Base-by-base conservation (phyloP, 1,140 invertebrate genomes). In the Heliconius nattereri region DNA sequence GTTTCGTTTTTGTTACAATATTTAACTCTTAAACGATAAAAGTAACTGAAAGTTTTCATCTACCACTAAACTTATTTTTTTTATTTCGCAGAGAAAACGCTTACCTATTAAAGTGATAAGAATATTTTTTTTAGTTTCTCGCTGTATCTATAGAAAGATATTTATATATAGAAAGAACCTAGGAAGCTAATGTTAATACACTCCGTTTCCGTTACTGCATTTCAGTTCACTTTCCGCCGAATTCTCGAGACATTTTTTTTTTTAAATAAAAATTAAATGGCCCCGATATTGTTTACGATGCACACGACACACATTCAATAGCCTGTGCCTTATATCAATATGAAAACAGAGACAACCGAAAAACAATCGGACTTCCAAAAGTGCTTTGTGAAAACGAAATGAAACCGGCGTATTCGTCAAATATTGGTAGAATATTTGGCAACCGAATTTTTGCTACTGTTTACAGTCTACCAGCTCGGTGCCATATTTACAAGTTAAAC, bases 401-500 rank as follows among this genome's bases (percentile, higher is more conserved):
- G 78, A 86, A 87, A 85, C 72, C 73, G 57, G 40, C 73, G 73
- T 80, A 82, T 78, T 77, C 83, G 76, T 83, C 84, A 87, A 89
- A 89, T 87, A 89, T 85, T 86, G 85, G 83, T 84, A 71, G 81
- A 86, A 88, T 85, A 87, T 89, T 86, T 84, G 79, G 79, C 76
- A 75, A 78, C 73, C 78, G 80, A 76, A 84, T 80, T 83, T 85
- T 86, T 78, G 79, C 60, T 66, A 76, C 75, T 88, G 85, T 90
- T 90, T 85, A 83, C 85, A 81, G 85, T 90, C 87, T 87, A 87
- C 78, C 85, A 82, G 86, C 84, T 75, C 79, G 52, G 82, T 84
- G 84, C 82, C 85, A 82, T 90, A 82, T 89, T 89, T 87, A 85
- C 84, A 79, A 70, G 35, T 84, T 81, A 87, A 89, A 90, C 87